Conservation (phyloP, 2,888 invertebrate genomes). For the Pachliopta kotzebuea region DNA sequence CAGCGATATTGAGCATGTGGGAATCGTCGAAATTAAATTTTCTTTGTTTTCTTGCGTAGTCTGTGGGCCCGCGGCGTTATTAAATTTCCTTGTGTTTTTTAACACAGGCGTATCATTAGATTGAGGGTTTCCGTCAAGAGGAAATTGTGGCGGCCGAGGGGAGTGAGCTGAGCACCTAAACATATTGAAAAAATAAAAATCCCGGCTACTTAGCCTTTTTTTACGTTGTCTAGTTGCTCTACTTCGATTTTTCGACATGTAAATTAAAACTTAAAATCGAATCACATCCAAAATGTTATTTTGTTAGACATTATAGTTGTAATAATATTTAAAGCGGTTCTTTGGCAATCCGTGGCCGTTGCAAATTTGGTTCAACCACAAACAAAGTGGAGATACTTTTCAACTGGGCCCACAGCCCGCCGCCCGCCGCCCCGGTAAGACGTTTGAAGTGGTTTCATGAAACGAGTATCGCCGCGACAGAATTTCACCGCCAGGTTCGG, state of each 20-base stretch:
- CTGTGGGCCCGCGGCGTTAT: conserved; percentile 72
- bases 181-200: conserved; percentile 81
- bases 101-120: conserved; percentile 81
- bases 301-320: background rate
- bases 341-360: conserved; percentile 2
- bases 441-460: conserved; percentile 73
- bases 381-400: conserved; percentile 55
- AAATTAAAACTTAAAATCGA: too few relatives aligned
- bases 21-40: conserved; percentile 79
- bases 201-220: conserved; percentile 61
- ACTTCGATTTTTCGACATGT: conserved; percentile 32
- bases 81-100: conserved; percentile 82
- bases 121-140: conserved; percentile 81
- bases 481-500: conserved; percentile 64
- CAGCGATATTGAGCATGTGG: conserved; percentile 77
- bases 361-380: conserved; percentile 15
- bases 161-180: conserved; percentile 72
- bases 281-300: background rate
- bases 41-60: conserved; percentile 73
- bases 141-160: conserved; percentile 78
- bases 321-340: conserved; percentile 1
- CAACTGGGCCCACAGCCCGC: conserved; percentile 36
- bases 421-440: conserved; percentile 57
- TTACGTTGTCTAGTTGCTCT: conserved; percentile 50
- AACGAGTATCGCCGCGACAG: conserved; percentile 75